A percentile compares a stretch with the other conserved stretches of the same genome.
These are phyloP conservation scores for Diglossa cyanea DNA, from an alignment of 2,797 vertebrate genomes.

Conservation along the genomic window DNA sequence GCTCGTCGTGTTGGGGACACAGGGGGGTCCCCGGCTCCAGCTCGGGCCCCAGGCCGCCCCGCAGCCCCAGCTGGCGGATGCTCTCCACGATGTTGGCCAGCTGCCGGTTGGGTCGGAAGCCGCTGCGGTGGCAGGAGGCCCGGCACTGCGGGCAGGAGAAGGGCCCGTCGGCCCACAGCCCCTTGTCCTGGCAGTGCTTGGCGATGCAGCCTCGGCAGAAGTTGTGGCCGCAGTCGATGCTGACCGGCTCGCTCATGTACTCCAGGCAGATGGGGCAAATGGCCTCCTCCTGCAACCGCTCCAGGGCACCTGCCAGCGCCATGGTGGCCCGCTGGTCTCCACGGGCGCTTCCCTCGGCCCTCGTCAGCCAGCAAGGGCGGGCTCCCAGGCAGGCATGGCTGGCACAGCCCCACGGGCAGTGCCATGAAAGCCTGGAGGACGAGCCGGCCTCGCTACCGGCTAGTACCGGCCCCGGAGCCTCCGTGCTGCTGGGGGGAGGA, in stretches of 20 bases:
- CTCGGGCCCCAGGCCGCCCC: not conserved
- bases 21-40: not conserved
- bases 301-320: slow-evolving; percentile 31
- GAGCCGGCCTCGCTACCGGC: not conserved
- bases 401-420: not conserved
- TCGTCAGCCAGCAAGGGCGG: not conserved
- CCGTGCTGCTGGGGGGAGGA: not conserved
- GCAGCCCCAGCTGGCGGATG: slow-evolving; percentile 63
- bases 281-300: slow-evolving; percentile 55
- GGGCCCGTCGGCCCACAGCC: slow-evolving; percentile 1
- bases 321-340: not conserved
- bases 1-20: slow-evolving; percentile 64
- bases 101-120: slow-evolving; percentile 82
- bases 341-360: accelerated
- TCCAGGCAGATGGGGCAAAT: slow-evolving; percentile 60
- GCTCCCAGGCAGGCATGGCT: not conserved
- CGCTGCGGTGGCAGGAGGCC: slow-evolving; percentile 84
- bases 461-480: not conserved
- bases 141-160: slow-evolving; percentile 88
- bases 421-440: not conserved
- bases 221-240: slow-evolving; percentile 60
- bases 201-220: slow-evolving; percentile 53
- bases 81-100: slow-evolving; percentile 74
- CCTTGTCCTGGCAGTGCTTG: slow-evolving; percentile 50
- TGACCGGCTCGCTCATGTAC: slow-evolving; percentile 55